phyloP scores from a whole-genome alignment of 1,140 invertebrate genomes.

The Mactra quadrangularis region DNA sequence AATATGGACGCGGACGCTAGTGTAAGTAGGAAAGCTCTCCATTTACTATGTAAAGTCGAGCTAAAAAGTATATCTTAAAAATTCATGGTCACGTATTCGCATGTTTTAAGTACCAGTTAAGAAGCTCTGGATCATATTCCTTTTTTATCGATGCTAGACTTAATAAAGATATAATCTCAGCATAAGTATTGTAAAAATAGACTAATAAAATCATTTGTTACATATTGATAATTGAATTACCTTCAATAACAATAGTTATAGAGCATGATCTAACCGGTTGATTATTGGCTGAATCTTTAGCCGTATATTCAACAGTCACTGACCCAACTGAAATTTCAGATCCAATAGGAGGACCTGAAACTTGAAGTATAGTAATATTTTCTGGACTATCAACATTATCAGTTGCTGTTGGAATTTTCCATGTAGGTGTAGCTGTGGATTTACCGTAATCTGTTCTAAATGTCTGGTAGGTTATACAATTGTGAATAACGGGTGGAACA shows the following conservation, averaged over 20 bases:
- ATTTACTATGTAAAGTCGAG: too few relatives aligned
- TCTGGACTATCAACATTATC: background rate
- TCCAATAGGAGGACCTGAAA: background rate
- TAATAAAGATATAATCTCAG: too few relatives aligned
- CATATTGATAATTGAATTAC: too few relatives aligned
- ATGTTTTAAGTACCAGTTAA: too few relatives aligned
- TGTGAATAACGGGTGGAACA: background rate
- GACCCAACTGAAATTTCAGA: background rate
- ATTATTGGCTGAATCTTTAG: background rate
- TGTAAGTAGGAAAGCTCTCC: too few relatives aligned
- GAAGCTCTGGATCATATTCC: too few relatives aligned
- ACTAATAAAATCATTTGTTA: too few relatives aligned
- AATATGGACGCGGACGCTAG: too few relatives aligned
- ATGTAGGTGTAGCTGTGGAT: background rate
- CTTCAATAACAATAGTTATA: background rate
- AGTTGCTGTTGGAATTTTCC: background rate
- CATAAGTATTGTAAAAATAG: too few relatives aligned
- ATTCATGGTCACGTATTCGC: too few relatives aligned
- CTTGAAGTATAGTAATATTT: background rate
- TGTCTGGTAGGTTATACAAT: background rate
- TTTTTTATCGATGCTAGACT: too few relatives aligned
- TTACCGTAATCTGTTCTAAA: background rate
- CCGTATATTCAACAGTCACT: background rate
- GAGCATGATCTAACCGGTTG: background rate
- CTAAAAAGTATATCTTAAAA: too few relatives aligned